Percentiles rank a stretch among this genome's conserved stretches.
These are phyloP conservation scores for Bruchidius siliquastri DNA, from an alignment of 2,888 invertebrate genomes.

Conservation along the genomic window DNA sequence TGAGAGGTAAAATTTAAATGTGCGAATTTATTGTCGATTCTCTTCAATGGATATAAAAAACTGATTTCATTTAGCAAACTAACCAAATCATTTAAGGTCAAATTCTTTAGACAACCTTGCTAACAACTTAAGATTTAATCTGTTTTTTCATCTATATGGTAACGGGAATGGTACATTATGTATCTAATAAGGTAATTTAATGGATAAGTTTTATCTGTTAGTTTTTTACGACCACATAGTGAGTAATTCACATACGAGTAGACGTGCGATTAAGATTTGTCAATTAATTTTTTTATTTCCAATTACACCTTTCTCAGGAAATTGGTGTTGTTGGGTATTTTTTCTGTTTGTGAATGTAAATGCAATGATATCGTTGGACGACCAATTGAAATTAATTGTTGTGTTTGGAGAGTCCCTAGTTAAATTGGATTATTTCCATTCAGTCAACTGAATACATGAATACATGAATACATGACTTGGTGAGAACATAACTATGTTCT, in stretches of 20 bases:
- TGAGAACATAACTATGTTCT: too few species aligned
- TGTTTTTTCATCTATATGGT: background rate
- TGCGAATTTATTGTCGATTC: background rate
- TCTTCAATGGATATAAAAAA: background rate
- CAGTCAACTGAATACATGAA: too few species aligned
- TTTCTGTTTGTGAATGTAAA: background rate
- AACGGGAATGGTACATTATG: background rate
- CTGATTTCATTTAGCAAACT: background rate
- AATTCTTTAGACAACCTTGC: background rate
- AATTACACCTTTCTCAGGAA: background rate
- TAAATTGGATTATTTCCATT: too few species aligned
- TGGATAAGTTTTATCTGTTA: background rate
- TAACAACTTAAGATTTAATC: background rate
- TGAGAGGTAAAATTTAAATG: too few species aligned
- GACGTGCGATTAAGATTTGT: background rate
- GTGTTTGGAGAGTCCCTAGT: too few species aligned
- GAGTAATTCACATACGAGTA: too few species aligned
- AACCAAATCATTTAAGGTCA: background rate
- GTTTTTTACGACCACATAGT: too few species aligned
- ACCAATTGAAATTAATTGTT: too few species aligned
- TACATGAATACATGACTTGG: too few species aligned
- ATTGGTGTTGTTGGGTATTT: background rate
- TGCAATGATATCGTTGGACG: background rate
- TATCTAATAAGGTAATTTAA: background rate
- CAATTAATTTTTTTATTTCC: background rate